A percentile compares a stretch with the other conserved stretches of the same genome.
These are phyloP conservation scores for Acheta domesticus DNA, from an alignment of 2,888 invertebrate species.

Conservation along the genomic window DNA sequence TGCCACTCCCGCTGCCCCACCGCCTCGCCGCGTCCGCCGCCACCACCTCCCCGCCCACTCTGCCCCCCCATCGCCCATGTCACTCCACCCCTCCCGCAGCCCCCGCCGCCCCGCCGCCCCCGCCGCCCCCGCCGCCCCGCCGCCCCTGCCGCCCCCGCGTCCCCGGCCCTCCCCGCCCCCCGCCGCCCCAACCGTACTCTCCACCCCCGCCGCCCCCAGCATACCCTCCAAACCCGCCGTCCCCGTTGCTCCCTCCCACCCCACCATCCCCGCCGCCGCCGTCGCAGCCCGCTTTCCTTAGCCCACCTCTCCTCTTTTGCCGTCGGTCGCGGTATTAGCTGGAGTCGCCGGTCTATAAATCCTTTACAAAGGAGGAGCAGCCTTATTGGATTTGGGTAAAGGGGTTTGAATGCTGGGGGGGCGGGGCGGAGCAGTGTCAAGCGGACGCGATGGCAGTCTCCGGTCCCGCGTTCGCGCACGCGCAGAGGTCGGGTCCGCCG, in stretches of 20 bases:
- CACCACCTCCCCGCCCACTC: not conserved
- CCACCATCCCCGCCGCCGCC: not conserved
- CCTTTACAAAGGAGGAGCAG: constrained; percentile 1
- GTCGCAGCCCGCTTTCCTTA: not conserved
- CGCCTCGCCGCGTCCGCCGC: too few species aligned
- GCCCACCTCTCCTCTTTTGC: not conserved
- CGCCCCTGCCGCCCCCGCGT: not conserved
- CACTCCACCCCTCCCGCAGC: not conserved
- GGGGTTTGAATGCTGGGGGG: not conserved
- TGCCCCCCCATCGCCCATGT: not conserved
- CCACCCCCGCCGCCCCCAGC: not conserved
- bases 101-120: not conserved
- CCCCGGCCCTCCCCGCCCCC: not conserved
- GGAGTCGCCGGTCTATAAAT: not conserved
- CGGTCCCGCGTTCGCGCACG: too few species aligned
- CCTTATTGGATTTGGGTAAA: constrained; percentile 10
- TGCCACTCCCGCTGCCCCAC: too few species aligned
- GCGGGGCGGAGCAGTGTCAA: not conserved
- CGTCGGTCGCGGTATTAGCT: not conserved
- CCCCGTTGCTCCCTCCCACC: not conserved
- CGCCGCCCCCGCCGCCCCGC: not conserved
- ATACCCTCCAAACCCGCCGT: not conserved
- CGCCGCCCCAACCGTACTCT: not conserved
- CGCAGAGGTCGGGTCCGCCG: too few species aligned
- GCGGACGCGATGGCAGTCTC: not conserved